Evolutionary conservation across 2,888 invertebrate species (phyloP).

Genomic region (Ormyrus thymus): DNA sequence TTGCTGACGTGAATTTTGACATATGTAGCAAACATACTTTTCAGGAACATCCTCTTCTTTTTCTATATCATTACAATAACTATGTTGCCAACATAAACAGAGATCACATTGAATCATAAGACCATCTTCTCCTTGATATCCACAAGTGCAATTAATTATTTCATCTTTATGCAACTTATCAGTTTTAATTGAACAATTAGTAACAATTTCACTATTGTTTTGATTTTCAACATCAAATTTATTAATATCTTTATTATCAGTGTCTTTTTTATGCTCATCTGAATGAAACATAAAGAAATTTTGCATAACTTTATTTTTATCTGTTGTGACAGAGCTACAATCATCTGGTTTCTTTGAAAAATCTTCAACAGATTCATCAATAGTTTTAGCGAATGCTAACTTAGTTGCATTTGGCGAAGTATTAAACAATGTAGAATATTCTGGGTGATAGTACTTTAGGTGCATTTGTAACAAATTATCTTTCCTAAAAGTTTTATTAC

Average conservation of each 20-base stretch:
- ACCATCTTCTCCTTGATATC: conserved; percentile 92
- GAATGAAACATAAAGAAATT: conserved; percentile 59
- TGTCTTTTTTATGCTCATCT: conserved; percentile 60
- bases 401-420: conserved; percentile 91
- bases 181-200: conserved; percentile 85
- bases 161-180: conserved; percentile 89
- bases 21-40: conserved; percentile 93
- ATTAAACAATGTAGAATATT: conserved; percentile 85
- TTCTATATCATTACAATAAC: conserved; percentile 90
- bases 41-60: conserved; percentile 91
- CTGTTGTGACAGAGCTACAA: conserved; percentile 15
- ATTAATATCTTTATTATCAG: conserved; percentile 66
- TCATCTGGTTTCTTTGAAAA: conserved; percentile 70
- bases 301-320: not conserved
- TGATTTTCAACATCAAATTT: conserved; percentile 70
- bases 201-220: conserved; percentile 65
- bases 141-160: conserved; percentile 94
- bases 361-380: conserved; percentile 78
- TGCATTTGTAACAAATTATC: conserved; percentile 94
- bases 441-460: conserved; percentile 94
- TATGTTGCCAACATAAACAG: conserved; percentile 97
- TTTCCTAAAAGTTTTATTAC: conserved; percentile 92
- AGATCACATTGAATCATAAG: conserved; percentile 98
- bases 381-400: conserved; percentile 87
- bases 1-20: conserved; percentile 87